These are phyloP conservation scores for Pseudomyrmex pallidus DNA, from an alignment of 1,140 invertebrate species.

Conservation along the genomic window DNA sequence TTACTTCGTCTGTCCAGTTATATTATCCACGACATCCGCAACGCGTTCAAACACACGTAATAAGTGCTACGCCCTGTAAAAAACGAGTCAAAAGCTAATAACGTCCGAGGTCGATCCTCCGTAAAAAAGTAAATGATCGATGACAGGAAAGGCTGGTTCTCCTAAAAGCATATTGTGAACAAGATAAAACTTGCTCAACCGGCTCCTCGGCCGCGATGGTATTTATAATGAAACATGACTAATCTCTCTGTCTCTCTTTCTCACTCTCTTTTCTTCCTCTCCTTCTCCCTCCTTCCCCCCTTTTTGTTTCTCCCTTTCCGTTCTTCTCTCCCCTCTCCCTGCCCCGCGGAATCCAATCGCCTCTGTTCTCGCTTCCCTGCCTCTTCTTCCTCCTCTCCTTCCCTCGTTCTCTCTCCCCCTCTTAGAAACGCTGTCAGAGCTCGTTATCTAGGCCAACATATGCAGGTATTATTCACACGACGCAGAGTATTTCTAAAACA, in stretches of 20 bases:
- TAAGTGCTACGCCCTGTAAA: constrained; percentile 17
- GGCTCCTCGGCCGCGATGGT: constrained; percentile 62
- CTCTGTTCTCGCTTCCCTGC: constrained; percentile 28
- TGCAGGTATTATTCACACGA: constrained; percentile 72
- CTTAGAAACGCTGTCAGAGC: constrained; percentile 35
- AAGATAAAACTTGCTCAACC: constrained; percentile 63
- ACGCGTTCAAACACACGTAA: constrained; percentile 37
- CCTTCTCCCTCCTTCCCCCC: neutral
- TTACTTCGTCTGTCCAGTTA: no score
- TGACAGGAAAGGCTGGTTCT: constrained; percentile 53
- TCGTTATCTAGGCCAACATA: constrained; percentile 77
- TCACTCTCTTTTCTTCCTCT: constrained; percentile 23
- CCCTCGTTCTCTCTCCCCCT: constrained; percentile 17
- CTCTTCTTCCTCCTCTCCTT: neutral
- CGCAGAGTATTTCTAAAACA: constrained; percentile 71
- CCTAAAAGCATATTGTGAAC: constrained; percentile 57
- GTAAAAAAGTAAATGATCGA: constrained; percentile 53
- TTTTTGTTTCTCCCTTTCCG: neutral
- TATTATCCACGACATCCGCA: neutral
- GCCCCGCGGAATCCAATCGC: constrained; percentile 44
- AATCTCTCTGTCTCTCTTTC: constrained; percentile 57
- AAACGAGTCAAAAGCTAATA: constrained; percentile 44
- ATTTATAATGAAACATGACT: constrained; percentile 77
- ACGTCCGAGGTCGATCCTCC: constrained; percentile 39
- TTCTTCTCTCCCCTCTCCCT: constrained; percentile 35